These are phyloP conservation scores for Catocala nupta DNA, from an alignment of 2,888 invertebrate genomes.

Conservation along the genomic window DNA sequence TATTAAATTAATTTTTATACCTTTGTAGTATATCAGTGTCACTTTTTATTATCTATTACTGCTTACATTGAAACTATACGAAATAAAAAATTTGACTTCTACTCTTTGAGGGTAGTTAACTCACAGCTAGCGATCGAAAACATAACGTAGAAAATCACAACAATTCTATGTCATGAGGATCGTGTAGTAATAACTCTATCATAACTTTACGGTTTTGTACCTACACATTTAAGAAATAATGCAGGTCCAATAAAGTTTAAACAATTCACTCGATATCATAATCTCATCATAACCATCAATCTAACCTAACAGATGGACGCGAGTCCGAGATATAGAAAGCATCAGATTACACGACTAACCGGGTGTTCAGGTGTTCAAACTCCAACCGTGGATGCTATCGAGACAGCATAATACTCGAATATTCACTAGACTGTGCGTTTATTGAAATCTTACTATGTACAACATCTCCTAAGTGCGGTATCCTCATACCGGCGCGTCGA, in stretches of 20 bases:
- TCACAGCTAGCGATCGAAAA: constrained; percentile 77
- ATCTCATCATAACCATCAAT: constrained; percentile 21
- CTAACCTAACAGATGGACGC: constrained; percentile 79
- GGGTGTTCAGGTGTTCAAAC: constrained; percentile 67
- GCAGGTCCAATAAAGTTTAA: constrained; percentile 69
- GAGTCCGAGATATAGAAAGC: constrained; percentile 76
- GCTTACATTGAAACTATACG: constrained; percentile 35
- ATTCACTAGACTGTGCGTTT: constrained; percentile 87
- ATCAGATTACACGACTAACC: constrained; percentile 74
- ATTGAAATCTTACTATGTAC: constrained; percentile 84
- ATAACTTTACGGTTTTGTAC: constrained; percentile 68
- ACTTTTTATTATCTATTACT: constrained; percentile 32
- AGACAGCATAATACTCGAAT: constrained; percentile 83
- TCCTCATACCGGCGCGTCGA: constrained; percentile 64
- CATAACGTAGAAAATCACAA: constrained; percentile 72
- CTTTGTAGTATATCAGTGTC: constrained; percentile 19
- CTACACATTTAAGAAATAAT: constrained; percentile 70
- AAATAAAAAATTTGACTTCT: constrained; percentile 42
- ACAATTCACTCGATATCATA: constrained; percentile 70
- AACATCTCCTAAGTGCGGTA: constrained; percentile 71
- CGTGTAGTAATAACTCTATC: constrained; percentile 69
- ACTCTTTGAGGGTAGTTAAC: constrained; percentile 42
- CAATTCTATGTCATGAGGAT: constrained; percentile 67
- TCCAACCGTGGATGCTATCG: constrained; percentile 78
- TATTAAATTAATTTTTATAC: constrained; percentile 29